These are phyloP conservation scores for Sinocyclocheilus anshuiensis DNA, from an alignment of 2,113 vertebrate species.

Conservation along the genomic window DNA sequence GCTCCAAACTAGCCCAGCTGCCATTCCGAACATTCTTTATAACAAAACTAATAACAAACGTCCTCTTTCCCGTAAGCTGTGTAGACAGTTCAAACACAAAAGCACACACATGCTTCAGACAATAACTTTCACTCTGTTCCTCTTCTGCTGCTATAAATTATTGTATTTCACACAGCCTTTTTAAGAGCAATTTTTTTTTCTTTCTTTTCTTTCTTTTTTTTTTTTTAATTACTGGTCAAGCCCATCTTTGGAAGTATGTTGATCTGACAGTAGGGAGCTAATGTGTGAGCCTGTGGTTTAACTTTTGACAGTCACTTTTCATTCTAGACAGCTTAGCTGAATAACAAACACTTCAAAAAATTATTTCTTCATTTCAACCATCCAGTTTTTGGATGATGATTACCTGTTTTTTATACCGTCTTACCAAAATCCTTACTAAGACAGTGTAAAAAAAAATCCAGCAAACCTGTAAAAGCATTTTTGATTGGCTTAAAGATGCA, in stretches of 20 bases:
- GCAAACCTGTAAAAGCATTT: too few relatives aligned
- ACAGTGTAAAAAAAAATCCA: too few relatives aligned
- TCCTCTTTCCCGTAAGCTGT: conserved; percentile 50
- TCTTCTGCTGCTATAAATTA: conserved; percentile 27
- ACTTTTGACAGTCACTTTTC: conserved; percentile 54
- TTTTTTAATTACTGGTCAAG: conserved; percentile 6
- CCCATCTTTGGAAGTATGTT: not conserved
- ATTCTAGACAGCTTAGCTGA: too few relatives aligned
- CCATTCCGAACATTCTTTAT: conserved; percentile 52
- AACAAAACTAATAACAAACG: conserved; percentile 50
- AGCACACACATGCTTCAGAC: conserved; percentile 35
- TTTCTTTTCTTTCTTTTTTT: not conserved
- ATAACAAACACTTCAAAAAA: too few relatives aligned
- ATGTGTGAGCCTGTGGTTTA: not conserved
- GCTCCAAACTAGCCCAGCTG: conserved; percentile 37
- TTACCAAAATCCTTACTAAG: too few relatives aligned
- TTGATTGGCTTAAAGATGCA: not conserved
- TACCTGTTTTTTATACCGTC: not conserved
- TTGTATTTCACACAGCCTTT: conserved; percentile 29
- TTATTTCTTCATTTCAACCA: too few relatives aligned
- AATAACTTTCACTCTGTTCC: conserved; percentile 5
- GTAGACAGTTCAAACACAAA: conserved; percentile 46
- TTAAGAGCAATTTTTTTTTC: too few relatives aligned
- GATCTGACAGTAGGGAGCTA: not conserved
- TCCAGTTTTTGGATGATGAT: not conserved